phyloP scores from a whole-genome alignment of 2,113 vertebrate species.

The Colinus virginianus region DNA sequence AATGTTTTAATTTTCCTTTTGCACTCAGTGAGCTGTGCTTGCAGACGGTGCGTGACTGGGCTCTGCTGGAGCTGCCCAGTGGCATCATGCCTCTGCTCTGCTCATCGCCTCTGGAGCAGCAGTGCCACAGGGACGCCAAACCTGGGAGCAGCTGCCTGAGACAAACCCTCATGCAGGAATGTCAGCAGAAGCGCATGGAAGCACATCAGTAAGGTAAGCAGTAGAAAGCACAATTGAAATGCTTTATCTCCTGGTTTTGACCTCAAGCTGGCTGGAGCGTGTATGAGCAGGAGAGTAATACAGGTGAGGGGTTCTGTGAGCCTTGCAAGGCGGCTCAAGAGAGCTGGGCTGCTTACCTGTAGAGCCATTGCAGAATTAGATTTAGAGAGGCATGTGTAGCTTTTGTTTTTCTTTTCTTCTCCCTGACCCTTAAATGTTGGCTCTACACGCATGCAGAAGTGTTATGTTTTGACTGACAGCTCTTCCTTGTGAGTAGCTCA shows the following conservation, averaged over 20 bases:
- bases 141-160: slow-evolving; percentile 12
- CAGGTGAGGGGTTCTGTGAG: not conserved
- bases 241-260: not conserved
- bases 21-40: slow-evolving; percentile 67
- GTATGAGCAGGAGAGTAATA: accelerated
- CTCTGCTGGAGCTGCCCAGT: not conserved
- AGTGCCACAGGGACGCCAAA: not conserved
- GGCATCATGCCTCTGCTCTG: slow-evolving; percentile 36
- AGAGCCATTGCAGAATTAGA: accelerated
- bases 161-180: not conserved
- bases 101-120: not conserved
- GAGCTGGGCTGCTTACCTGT: not conserved
- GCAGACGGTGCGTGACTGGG: slow-evolving; percentile 26
- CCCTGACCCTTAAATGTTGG: not conserved
- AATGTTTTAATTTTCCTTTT: slow-evolving; percentile 74
- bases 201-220: slow-evolving; percentile 36
- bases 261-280: accelerated
- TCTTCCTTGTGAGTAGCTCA: not conserved
- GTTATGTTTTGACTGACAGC: not conserved
- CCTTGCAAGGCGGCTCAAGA: accelerated
- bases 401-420: not conserved
- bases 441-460: not conserved
- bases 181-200: not conserved
- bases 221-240: not conserved
- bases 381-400: not conserved